Base-by-base conservation (phyloP, 2,797 vertebrate species). In the Sebastes nivosus region DNA sequence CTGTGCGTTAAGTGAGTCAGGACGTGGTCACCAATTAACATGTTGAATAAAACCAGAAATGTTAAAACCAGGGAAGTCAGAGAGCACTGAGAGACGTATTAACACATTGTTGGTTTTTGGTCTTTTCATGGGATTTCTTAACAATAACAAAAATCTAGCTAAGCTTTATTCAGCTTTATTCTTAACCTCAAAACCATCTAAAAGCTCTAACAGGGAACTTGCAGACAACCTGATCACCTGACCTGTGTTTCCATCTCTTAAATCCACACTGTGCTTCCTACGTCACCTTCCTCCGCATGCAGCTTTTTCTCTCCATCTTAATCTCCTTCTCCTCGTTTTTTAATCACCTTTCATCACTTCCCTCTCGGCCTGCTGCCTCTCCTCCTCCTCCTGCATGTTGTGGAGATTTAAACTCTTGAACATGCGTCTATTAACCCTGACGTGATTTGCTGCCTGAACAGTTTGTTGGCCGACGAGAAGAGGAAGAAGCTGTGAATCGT, bases 361-460 rank as follows among this genome's bases (percentile, higher is more conserved):
- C 59, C 66, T 58, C 34, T 78, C 61, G 4, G 63, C 74, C 65
- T 67, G 77, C 86, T 54, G 71, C 29, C 18, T 13, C 77, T 76
- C 80, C 29, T 67, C 69, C 77, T 79, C 73, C 83, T 42, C 13
- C 6, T 80, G 87, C 88, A 86, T 87, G 84, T 75, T 54, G 63
- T 61, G 74, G 77, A 80, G 73, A 68, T 82, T 80, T 64, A 68
- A 60, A 63, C 63, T 67, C 72, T 36, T 55, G 14, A 54, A 46
- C 81, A 50, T 79, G 80, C 86, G 65, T 89, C 84, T 66, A n/a
- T 87, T 88, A 92, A 91, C 79, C 92, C 89, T 81, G 82, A 83
- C 73, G 86, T 83, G 93, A 91, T 91, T 89, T 81, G 75, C 86
- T 82, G 85, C 67, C 75, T 72, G 71, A 66, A 69, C 81, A 57